Conservation (phyloP, 1,140 invertebrate species). For the Hyphantria cunea region DNA sequence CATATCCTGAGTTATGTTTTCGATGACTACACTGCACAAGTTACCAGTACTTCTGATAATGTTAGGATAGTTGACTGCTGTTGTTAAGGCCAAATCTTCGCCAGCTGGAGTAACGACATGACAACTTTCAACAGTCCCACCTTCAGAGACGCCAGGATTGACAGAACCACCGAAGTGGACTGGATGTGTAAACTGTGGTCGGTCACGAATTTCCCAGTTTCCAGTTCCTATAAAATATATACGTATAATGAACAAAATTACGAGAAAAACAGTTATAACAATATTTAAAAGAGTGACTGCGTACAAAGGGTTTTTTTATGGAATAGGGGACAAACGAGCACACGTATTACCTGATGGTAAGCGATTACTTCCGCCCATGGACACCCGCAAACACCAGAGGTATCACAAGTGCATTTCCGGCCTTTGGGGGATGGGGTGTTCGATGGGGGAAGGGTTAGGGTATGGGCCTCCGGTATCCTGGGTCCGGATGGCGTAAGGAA, state of each 20-base stretch:
- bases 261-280: not conserved
- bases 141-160: conserved; percentile 13
- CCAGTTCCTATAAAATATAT: not conserved
- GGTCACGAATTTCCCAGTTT: conserved; percentile 1
- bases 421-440: too few relatives aligned
- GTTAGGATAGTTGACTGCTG: conserved; percentile 32
- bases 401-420: too few relatives aligned
- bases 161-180: conserved; percentile 28
- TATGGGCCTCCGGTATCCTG: too few relatives aligned
- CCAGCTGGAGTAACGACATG: conserved; percentile 39
- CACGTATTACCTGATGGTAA: too few relatives aligned
- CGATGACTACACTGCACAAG: conserved; percentile 30
- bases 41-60: conserved; percentile 3
- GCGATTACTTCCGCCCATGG: too few relatives aligned
- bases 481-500: too few relatives aligned
- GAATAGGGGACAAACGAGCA: too few relatives aligned
- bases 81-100: conserved; percentile 36
- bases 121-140: conserved; percentile 20
- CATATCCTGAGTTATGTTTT: conserved; percentile 19
- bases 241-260: not conserved
- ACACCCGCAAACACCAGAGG: too few relatives aligned
- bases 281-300: not conserved
- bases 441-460: too few relatives aligned
- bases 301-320: not conserved
- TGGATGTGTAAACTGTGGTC: conserved; percentile 10